These are phyloP conservation scores for Caloenas nicobarica DNA, from an alignment of 2,113 vertebrate genomes.

Conservation along the genomic window DNA sequence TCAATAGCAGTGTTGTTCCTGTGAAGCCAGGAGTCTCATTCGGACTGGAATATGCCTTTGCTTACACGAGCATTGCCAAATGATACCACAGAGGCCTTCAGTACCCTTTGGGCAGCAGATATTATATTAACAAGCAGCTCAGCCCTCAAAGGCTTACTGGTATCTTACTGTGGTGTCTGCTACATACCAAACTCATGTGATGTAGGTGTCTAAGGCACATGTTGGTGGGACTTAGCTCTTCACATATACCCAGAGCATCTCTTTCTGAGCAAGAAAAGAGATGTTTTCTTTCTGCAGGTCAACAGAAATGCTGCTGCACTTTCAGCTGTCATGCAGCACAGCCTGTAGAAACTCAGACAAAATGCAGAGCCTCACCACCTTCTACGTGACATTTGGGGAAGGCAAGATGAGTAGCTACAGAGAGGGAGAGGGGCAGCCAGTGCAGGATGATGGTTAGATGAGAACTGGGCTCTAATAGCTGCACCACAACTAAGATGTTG, in stretches of 20 bases:
- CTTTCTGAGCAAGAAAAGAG: background rate
- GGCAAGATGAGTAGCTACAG: background rate
- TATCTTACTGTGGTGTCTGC: background rate
- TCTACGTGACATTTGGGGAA: background rate
- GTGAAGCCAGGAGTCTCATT: background rate
- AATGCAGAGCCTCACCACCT: background rate
- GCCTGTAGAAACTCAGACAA: background rate
- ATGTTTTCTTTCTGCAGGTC: background rate
- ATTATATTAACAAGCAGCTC: background rate
- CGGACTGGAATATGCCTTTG: background rate
- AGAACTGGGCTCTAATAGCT: background rate
- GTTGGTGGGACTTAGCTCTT: background rate
- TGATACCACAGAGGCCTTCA: background rate
- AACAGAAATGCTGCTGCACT: background rate
- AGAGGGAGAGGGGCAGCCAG: background rate
- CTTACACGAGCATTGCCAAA: background rate
- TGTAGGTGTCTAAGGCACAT: accelerated
- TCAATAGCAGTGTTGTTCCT: background rate
- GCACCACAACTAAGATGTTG: background rate
- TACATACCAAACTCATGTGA: background rate
- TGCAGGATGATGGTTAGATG: background rate
- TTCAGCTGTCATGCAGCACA: background rate
- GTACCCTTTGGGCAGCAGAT: background rate
- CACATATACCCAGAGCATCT: background rate
- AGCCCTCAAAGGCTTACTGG: background rate